Evolutionary conservation across 2,888 invertebrate species (phyloP).

Genomic region (Limnephilus auricula): DNA sequence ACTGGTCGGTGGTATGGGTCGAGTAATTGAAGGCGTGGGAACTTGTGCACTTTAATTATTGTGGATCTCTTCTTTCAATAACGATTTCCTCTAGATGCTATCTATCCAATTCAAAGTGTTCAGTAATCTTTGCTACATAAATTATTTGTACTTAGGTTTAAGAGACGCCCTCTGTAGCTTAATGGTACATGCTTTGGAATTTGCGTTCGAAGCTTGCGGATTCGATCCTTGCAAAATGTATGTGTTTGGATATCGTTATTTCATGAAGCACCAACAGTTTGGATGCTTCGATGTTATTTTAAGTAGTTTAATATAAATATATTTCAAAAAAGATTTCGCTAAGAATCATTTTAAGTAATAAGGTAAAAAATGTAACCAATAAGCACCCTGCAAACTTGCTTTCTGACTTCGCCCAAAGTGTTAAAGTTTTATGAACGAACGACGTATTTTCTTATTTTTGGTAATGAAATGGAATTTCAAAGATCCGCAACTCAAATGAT

Average conservation of each 20-base stretch:
- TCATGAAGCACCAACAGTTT: too few relatives aligned
- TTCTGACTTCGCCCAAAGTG: too few relatives aligned
- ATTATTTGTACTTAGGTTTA: background rate
- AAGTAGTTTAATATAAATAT: too few relatives aligned
- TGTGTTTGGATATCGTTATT: background rate
- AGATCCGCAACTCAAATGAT: too few relatives aligned
- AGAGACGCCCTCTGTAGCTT: background rate
- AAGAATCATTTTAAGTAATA: too few relatives aligned
- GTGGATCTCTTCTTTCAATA: slow-evolving; percentile 11
- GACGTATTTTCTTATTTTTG: too few relatives aligned
- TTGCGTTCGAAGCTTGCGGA: background rate
- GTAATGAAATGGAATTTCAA: too few relatives aligned
- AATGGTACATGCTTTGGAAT: background rate
- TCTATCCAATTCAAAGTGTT: background rate
- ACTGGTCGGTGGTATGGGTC: background rate
- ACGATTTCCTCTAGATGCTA: background rate
- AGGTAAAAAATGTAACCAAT: too few relatives aligned
- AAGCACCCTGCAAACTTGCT: too few relatives aligned
- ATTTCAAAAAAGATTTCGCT: too few relatives aligned
- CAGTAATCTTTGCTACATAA: background rate
- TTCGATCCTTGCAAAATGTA: background rate
- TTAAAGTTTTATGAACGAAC: too few relatives aligned
- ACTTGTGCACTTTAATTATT: slow-evolving; percentile 10
- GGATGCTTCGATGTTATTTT: too few relatives aligned
- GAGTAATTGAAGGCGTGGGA: slow-evolving; percentile 29